Percentiles rank a stretch among this genome's conserved stretches.
phyloP scores from a whole-genome alignment of 1,140 invertebrate species.

The Trachelipus rathkii region DNA sequence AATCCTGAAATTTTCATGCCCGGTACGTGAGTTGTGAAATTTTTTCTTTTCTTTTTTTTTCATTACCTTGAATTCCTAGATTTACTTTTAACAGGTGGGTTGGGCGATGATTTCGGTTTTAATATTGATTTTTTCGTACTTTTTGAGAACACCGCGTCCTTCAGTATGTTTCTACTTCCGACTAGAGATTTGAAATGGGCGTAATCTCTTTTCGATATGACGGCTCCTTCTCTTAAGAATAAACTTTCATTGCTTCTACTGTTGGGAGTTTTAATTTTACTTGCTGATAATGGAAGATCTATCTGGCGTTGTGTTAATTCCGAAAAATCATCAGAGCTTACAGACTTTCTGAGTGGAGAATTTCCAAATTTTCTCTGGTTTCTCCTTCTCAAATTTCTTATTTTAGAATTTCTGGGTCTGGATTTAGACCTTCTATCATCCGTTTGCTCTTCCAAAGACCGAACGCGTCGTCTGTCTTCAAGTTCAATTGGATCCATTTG shows the following conservation, averaged over 20 bases:
- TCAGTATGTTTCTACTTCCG: neutral
- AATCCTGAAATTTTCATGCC: too few species aligned
- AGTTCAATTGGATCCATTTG: conserved; percentile 29
- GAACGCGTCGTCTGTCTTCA: conserved; percentile 29
- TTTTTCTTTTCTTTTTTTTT: neutral
- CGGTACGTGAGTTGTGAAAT: too few species aligned
- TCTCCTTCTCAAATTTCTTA: neutral
- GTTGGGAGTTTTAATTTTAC: neutral
- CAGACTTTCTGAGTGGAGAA: neutral
- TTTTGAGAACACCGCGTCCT: neutral
- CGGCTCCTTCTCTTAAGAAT: conserved; percentile 18
- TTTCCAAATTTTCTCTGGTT: neutral
- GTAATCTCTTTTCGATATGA: conserved; percentile 36
- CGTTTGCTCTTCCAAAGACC: neutral
- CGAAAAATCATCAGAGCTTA: neutral
- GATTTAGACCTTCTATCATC: neutral
- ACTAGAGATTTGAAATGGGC: conserved; percentile 34
- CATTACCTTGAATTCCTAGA: neutral
- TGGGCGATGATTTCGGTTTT: neutral
- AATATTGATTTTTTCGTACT: conserved; percentile 2
- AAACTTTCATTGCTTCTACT: neutral
- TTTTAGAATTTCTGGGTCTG: neutral
- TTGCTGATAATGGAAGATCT: neutral
- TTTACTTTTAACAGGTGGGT: neutral
- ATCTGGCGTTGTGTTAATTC: neutral